A percentile compares a stretch with the other conserved stretches of the same genome.
These are phyloP conservation scores for Drosophila conformis DNA, from an alignment of 2,888 invertebrate species.

Conservation along the genomic window DNA sequence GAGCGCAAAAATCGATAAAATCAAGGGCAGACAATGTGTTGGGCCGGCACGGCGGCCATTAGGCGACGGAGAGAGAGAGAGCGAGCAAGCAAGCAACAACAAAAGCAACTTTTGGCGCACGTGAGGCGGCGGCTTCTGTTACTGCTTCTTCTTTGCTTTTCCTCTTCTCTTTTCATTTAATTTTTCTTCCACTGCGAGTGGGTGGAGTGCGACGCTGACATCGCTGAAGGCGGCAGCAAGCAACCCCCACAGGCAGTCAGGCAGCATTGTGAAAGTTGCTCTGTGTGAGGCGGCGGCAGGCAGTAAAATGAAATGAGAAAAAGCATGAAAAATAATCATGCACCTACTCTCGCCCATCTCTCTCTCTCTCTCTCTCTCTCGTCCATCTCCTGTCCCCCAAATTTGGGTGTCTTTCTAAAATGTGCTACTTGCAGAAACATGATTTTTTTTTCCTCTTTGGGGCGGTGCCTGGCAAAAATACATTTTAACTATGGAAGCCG, in stretches of 20 bases:
- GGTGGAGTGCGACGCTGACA: constrained; percentile 40
- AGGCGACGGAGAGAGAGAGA: background rate
- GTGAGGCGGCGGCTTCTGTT: constrained; percentile 54
- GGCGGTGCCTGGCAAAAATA: constrained; percentile 71
- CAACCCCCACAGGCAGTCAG: constrained; percentile 63
- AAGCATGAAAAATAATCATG: constrained; percentile 78
- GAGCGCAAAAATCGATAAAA: constrained; percentile 84
- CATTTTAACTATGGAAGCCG: constrained; percentile 64
- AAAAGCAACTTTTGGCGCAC: constrained; percentile 61
- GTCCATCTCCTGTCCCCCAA: background rate
- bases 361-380: background rate
- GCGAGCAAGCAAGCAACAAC: constrained; percentile 31
- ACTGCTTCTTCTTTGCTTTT: constrained; percentile 18
- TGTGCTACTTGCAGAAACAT: constrained; percentile 50
- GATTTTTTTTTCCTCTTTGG: constrained; percentile 45
- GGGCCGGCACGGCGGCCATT: constrained; percentile 30
- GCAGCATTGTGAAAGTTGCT: constrained; percentile 66
- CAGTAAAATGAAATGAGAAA: constrained; percentile 76
- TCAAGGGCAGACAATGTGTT: constrained; percentile 85
- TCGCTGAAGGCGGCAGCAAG: constrained; percentile 30
- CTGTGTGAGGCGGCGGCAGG: constrained; percentile 23
- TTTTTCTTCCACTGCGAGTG: background rate
- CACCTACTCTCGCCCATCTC: constrained; percentile 28
- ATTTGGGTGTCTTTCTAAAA: constrained; percentile 20
- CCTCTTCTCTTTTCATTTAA: constrained; percentile 12